Evolutionary conservation across 2,797 vertebrate species (phyloP).

Genomic region (Numenius phaeopus): DNA sequence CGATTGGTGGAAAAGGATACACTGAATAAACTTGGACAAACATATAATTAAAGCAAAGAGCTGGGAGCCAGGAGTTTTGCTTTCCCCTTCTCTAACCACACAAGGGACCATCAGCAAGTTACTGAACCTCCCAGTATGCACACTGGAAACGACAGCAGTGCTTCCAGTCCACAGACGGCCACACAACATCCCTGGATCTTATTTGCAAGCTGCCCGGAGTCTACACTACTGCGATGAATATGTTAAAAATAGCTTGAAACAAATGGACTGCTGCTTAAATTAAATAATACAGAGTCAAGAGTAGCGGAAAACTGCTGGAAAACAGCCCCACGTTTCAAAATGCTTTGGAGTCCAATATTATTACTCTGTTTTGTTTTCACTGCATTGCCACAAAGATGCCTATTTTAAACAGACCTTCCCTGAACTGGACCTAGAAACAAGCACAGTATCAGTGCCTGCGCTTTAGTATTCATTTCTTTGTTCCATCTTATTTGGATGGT

Average conservation of each 20-base stretch:
- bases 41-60: neutral
- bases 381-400: neutral
- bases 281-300: slow-evolving; percentile 7
- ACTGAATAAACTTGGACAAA: neutral
- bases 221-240: neutral
- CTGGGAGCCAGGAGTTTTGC: neutral
- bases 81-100: neutral
- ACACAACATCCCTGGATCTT: neutral
- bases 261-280: slow-evolving; percentile 2
- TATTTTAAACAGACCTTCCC: slow-evolving; percentile 16
- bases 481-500: slow-evolving; percentile 2
- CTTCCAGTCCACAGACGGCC: neutral
- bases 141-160: neutral
- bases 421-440: neutral
- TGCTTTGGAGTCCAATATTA: neutral
- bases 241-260: slow-evolving; percentile 26
- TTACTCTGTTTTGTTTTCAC: neutral
- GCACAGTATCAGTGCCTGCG: neutral
- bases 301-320: slow-evolving; percentile 15
- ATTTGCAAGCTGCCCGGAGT: neutral
- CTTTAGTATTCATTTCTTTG: neutral
- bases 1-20: neutral
- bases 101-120: neutral
- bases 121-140: neutral
- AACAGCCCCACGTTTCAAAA: neutral